These are phyloP conservation scores for Oenanthe melanoleuca DNA, from an alignment of 2,113 vertebrate species.

Conservation along the genomic window DNA sequence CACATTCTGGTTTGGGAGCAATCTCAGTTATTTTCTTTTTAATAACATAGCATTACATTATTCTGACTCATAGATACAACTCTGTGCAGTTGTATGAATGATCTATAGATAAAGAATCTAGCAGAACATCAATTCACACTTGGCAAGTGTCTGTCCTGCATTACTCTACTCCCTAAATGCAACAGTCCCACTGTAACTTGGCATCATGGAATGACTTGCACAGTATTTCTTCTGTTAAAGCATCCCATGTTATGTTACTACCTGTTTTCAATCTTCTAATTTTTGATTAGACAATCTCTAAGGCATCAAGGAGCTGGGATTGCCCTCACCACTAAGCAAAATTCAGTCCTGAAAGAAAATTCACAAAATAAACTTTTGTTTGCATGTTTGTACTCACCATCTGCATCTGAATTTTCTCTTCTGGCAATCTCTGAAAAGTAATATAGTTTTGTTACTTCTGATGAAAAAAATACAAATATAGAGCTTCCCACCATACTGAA, in stretches of 20 bases:
- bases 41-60: not conserved
- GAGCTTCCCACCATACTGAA: not conserved
- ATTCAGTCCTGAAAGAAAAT: not conserved
- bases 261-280: not conserved
- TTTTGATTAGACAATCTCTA: not conserved
- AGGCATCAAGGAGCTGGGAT: not conserved
- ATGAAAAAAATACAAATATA: not conserved
- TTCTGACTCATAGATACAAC: not conserved
- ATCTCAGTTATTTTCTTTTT: not conserved
- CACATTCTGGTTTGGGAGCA: not conserved
- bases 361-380: not conserved
- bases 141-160: not conserved
- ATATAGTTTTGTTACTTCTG: not conserved
- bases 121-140: not conserved
- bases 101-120: not conserved
- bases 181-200: not conserved
- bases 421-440: constrained; percentile 43
- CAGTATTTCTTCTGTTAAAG: not conserved
- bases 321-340: not conserved
- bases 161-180: not conserved
- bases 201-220: not conserved
- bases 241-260: not conserved
- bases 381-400: constrained; percentile 21
- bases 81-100: not conserved
- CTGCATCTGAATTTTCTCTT: not conserved